Base-by-base conservation (phyloP, 2,113 vertebrate species). In the Notarius lentiginosus region DNA sequence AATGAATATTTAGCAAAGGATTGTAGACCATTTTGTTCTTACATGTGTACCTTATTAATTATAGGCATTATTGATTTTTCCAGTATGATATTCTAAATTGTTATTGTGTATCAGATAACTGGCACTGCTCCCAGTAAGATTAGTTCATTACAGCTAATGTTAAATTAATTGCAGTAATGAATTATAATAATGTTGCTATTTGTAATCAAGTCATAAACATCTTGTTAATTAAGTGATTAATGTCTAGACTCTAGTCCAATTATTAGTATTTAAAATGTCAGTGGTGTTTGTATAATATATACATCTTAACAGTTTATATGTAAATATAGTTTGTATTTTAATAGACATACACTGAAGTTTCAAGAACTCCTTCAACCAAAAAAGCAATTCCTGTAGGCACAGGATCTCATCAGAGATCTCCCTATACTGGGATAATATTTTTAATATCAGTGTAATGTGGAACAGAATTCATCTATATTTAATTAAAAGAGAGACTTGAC, bases 401-500 rank as follows among this genome's bases (percentile, higher is more conserved):
- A 63, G 41, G 12, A 12, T 56, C 15, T 47, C 6, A 49, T 58
- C 20, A 34, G 27, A 84, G 56, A 75, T 15, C 14, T 30, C 12
- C 41, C 22, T 5, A 77, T 15, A 27, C 9, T 75, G 18, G 1
- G 22, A 20, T 76, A 63, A 6, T 8, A 34, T 77, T 9, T 77
- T 60, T 30, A 61, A 85, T 85, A 65, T 77, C 41, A 63, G 1
- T 34, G 20, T 77, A 61, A 63, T 15, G 27, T 84, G 58, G 72
- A 63, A 47, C 72, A 83, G 22, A 66, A 68, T 68, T 83, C 24
- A 63, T 76, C 22, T 49, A 11, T 56, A 18, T 61, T 84, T 76
- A 30, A 86, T 86, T 58, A 80, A 79, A 79, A 66, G 24, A 63
- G 12, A 79, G 47, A 85, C 55, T 22, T 63, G 12, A 15, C 63